phyloP scores from a whole-genome alignment of 2,797 vertebrate species.

The Phoxinus dragarum region DNA sequence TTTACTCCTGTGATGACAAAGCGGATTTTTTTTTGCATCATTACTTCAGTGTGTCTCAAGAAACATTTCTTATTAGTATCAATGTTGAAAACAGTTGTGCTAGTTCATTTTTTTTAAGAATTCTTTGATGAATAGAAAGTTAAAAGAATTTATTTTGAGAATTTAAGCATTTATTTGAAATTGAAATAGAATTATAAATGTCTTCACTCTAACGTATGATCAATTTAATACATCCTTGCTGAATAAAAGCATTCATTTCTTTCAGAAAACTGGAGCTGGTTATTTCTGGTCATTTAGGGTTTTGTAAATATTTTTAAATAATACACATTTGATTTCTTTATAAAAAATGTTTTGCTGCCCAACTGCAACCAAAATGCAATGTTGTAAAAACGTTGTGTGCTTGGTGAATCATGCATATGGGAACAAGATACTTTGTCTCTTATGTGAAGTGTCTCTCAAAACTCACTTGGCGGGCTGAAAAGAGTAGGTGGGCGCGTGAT shows the following conservation, averaged over 20 bases:
- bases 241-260: background rate
- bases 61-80: background rate
- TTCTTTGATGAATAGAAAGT: background rate
- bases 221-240: background rate
- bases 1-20: background rate
- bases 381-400: conserved; percentile 29
- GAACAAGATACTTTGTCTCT: background rate
- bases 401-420: background rate
- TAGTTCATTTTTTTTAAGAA: background rate
- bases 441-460: conserved; percentile 11
- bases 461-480: conserved; percentile 96
- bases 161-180: background rate
- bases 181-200: background rate
- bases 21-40: background rate
- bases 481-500: conserved; percentile 92
- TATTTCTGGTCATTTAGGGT: background rate
- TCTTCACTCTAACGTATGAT: background rate
- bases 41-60: no score
- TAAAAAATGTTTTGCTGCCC: background rate
- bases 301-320: background rate
- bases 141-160: background rate
- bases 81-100: background rate
- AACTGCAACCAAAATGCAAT: background rate
- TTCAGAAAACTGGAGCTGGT: background rate
- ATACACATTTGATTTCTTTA: background rate